Base-by-base conservation (phyloP, 1,140 invertebrate genomes). In the Adelges cooleyi region DNA sequence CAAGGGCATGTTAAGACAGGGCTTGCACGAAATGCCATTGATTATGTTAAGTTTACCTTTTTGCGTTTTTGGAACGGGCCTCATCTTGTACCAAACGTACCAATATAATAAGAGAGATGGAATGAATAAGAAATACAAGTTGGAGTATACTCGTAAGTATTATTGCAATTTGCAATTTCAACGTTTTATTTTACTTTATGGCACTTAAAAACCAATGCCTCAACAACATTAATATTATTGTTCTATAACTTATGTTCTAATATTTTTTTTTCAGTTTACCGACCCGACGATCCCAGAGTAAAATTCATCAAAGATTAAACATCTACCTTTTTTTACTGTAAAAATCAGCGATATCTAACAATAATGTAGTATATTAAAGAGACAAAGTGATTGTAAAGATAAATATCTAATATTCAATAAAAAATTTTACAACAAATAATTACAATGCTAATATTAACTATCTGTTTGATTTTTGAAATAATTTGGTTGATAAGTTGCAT, bases 231-330 rank as follows among this genome's bases (percentile, higher is more conserved):
- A 42, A 3, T 53, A 2, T 5, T 38, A 40, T 1, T 22, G 11
- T 27, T 23, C 29, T 17, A 1, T 48, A 46, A 20, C 18, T 29
- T 5, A 23, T 40, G 23, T 48, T 4, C 3, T 17, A 17, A 48
- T 3, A 17, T 56, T 59, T 59, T 1, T 59, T 46, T 62, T 62
- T 48, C 25, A 62, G 56, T 62, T 48, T 62, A 62, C 13, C 42
- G 56, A 33, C 56, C 56, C 23, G 56, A 62, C 10, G 56, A 62
- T 6, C 56, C 56, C 1, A 62, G 56, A 62, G 56, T 62, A 15
- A 23, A 40, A 46, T 11, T 46, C 23, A 62, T 62, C 23, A 62
- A 46, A 18, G 44, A 48, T 15, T 62, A 25, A 48, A 44, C 2
- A 11, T 59, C 5, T 33, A 6, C 5, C 5, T 33, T 6, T 6